Conservation (phyloP, 2,113 vertebrate genomes). For the Suricata suricatta region DNA sequence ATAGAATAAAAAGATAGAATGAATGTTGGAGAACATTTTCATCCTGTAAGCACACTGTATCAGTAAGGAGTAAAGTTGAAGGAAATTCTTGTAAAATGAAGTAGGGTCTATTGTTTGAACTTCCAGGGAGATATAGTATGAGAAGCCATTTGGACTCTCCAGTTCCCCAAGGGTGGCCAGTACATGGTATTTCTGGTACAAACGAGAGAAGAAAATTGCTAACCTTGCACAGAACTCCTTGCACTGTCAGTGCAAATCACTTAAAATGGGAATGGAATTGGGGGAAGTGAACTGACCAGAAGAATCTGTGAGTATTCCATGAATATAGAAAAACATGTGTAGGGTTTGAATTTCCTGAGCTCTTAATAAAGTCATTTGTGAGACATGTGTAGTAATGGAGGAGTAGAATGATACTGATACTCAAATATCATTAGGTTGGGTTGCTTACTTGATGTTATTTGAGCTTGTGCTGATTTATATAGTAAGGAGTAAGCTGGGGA, state of each 20-base stretch:
- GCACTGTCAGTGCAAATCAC: neutral
- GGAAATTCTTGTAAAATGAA: conserved; percentile 45
- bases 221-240: neutral
- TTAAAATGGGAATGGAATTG: neutral
- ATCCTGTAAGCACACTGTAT: neutral
- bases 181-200: neutral
- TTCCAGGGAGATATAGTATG: conserved; percentile 18
- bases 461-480: neutral
- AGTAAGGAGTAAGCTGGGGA: neutral
- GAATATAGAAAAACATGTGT: neutral
- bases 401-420: neutral
- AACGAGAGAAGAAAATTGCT: neutral
- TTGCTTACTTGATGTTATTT: neutral
- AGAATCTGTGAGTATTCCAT: neutral
- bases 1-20: conserved; percentile 27
- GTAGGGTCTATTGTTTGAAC: neutral
- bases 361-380: neutral
- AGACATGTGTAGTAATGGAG: neutral
- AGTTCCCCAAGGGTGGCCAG: neutral
- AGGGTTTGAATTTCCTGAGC: neutral
- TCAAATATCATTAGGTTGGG: conserved; percentile 1
- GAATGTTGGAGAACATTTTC: neutral
- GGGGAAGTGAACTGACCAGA: neutral
- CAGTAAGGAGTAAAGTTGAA: conserved; percentile 35
- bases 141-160: neutral